These are phyloP conservation scores for Apamea monoglypha DNA, from an alignment of 2,888 invertebrate species.

Conservation along the genomic window DNA sequence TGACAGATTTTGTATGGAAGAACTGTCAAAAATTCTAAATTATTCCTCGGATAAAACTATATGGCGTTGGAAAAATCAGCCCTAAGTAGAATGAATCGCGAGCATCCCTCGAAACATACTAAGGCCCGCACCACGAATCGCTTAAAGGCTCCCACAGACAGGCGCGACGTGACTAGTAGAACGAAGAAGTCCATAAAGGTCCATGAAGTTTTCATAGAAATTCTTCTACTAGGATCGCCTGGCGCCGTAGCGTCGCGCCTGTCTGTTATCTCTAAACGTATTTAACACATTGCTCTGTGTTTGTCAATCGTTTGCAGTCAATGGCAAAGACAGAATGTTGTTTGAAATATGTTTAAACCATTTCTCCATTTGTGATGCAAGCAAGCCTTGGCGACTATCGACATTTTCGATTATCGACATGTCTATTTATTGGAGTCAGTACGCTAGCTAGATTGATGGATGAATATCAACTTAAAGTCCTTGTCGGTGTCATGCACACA, in stretches of 20 bases:
- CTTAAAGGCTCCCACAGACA: too few relatives aligned
- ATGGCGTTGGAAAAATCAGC: too few relatives aligned
- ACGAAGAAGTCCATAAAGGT: background rate
- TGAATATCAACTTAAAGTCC: background rate
- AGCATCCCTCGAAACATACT: background rate
- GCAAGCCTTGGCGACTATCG: background rate
- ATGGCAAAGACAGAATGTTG: background rate
- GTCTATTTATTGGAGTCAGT: background rate
- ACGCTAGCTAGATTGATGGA: too few relatives aligned
- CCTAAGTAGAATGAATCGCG: background rate
- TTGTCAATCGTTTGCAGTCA: background rate
- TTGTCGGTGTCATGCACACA: constrained; percentile 5
- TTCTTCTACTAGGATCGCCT: too few relatives aligned
- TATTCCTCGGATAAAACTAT: too few relatives aligned
- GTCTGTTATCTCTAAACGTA: background rate
- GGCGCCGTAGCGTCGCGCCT: too few relatives aligned
- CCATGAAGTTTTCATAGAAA: background rate
- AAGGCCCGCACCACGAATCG: too few relatives aligned
- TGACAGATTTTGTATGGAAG: too few relatives aligned
- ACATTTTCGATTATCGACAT: background rate
- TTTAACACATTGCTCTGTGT: background rate
- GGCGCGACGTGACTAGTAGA: background rate
- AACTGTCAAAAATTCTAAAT: too few relatives aligned
- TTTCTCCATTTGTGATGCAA: background rate
- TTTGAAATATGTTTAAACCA: background rate